Percentiles rank a stretch among this genome's conserved stretches.
Conservation (phyloP, 1,140 invertebrate species). For the Brachionus plicatilis region DNA sequence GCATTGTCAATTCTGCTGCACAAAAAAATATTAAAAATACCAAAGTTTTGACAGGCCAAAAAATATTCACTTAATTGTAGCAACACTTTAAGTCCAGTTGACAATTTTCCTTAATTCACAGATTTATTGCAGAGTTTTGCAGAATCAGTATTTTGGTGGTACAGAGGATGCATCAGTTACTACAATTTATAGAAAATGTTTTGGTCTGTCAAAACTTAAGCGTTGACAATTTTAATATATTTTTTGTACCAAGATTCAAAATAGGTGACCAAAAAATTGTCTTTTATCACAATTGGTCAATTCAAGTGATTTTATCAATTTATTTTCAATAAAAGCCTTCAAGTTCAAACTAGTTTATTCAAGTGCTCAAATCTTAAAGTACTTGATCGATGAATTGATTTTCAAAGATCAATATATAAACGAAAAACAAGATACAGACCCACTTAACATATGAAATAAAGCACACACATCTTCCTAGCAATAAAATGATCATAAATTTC, state of each 20-base stretch:
- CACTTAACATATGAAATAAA: not conserved
- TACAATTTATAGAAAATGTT: too few species aligned
- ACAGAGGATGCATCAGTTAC: too few species aligned
- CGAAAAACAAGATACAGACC: not conserved
- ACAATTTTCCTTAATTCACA: too few species aligned
- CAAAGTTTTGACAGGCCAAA: too few species aligned
- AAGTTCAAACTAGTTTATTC: not conserved
- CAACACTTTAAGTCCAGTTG: too few species aligned
- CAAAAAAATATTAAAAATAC: too few species aligned
- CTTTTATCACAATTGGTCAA: not conserved
- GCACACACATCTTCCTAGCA: not conserved
- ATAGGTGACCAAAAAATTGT: not conserved
- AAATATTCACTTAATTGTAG: too few species aligned
- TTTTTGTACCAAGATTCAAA: not conserved
- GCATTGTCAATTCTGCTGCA: too few species aligned
- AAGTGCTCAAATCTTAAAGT: not conserved
- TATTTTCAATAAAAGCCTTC: not conserved
- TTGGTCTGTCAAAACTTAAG: too few species aligned
- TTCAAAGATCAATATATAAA: not conserved
- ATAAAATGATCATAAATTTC: constrained; percentile 6
- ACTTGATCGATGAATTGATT: constrained; percentile 5
- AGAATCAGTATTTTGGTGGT: too few species aligned
- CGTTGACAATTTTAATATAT: not conserved
- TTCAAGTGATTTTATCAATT: not conserved
- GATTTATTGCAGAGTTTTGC: too few species aligned